Evolutionary conservation across 2,888 invertebrate species (phyloP).

Genomic region (Drosophila paramelanica): DNA sequence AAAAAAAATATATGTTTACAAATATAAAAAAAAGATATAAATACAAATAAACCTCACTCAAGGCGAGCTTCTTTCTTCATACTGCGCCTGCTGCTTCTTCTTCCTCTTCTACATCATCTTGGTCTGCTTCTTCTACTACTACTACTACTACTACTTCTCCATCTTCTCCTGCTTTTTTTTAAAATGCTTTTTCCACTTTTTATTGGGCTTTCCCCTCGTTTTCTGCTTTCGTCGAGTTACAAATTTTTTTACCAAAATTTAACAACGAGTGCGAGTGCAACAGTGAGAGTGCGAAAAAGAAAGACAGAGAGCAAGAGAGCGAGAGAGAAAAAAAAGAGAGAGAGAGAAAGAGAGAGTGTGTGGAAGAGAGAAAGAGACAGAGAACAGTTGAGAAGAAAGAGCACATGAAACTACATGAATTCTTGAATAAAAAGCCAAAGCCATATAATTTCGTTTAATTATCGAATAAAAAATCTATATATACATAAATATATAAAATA

Average conservation of each 20-base stretch:
- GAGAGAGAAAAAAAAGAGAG: constrained; percentile 26
- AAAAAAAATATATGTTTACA: background rate
- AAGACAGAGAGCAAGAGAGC: constrained; percentile 25
- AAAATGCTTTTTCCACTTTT: constrained; percentile 5
- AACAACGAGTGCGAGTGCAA: constrained; percentile 47
- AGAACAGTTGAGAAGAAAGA: constrained; percentile 71
- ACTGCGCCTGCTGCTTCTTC: constrained; percentile 24
- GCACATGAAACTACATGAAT: constrained; percentile 67
- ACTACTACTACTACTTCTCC: constrained; percentile 3
- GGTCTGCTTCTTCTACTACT: constrained; percentile 22
- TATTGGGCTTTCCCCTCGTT: constrained; percentile 28
- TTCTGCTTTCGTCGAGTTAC: constrained; percentile 26
- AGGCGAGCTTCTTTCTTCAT: constrained; percentile 15
- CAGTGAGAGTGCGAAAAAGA: constrained; percentile 35
- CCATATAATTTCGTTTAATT: constrained; percentile 66
- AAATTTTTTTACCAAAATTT: constrained; percentile 21
- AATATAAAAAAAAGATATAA: background rate
- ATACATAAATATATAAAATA: constrained; percentile 11
- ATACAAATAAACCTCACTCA: background rate
- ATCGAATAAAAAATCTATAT: background rate
- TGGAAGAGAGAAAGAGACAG: constrained; percentile 49
- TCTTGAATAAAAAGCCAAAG: constrained; percentile 81
- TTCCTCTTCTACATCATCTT: constrained; percentile 22
- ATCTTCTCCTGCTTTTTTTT: constrained; percentile 18
- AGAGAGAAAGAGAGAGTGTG: constrained; percentile 32